phyloP scores from a whole-genome alignment of 2,888 invertebrate species.

The Apocheima hispidaria region DNA sequence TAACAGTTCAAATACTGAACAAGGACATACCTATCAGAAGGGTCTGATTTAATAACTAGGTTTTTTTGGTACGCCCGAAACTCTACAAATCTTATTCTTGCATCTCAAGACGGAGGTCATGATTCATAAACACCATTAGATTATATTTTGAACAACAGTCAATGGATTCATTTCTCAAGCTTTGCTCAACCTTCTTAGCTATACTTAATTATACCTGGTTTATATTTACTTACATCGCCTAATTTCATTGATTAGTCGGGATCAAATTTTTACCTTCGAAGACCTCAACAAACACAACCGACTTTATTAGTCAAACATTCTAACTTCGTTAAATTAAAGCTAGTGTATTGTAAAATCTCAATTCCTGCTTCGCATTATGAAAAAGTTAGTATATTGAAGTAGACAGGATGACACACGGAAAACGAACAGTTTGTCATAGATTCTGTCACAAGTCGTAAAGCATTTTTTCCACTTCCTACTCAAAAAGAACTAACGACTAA shows the following conservation, averaged over 20 bases:
- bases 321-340: conserved; percentile 44
- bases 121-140: conserved; percentile 44
- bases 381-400: conserved; percentile 62
- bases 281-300: too few species aligned
- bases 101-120: conserved; percentile 7
- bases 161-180: too few species aligned
- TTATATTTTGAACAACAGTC: conserved; percentile 52
- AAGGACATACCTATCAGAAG: too few species aligned
- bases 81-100: not conserved
- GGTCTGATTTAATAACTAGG: too few species aligned
- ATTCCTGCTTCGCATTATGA: conserved; percentile 59
- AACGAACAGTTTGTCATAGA: conserved; percentile 73
- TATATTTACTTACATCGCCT: too few species aligned
- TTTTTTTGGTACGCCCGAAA: not conserved
- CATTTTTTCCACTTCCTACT: conserved; percentile 83
- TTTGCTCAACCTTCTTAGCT: not conserved
- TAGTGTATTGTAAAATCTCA: conserved; percentile 50
- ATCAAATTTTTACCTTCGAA: too few species aligned
- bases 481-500: conserved; percentile 74
- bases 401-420: conserved; percentile 64
- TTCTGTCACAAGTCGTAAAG: conserved; percentile 80
- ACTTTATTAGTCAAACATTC: too few species aligned
- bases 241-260: too few species aligned
- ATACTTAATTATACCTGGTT: not conserved
- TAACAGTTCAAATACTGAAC: not conserved